These are phyloP conservation scores for Myrmecophaga tridactyla DNA, from an alignment of 2,113 vertebrate genomes.

Conservation along the genomic window DNA sequence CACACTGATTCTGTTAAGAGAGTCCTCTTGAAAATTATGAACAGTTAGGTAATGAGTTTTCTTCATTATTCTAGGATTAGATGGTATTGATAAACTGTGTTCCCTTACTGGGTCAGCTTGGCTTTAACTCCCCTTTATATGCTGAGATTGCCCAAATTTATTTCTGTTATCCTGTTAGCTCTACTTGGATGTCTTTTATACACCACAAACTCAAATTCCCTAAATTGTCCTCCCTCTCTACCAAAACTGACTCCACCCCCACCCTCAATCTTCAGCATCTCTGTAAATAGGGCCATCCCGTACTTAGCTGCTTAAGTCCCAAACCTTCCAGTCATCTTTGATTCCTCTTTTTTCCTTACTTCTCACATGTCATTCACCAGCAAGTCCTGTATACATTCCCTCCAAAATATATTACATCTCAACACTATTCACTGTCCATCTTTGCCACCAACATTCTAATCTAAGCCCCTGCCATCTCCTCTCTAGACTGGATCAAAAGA, in stretches of 20 bases:
- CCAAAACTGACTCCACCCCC: not conserved
- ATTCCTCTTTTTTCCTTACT: not conserved
- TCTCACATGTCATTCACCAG: not conserved
- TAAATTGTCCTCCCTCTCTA: not conserved
- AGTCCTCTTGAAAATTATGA: not conserved
- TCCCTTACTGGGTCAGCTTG: not conserved
- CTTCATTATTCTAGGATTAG: not conserved
- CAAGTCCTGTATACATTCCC: not conserved
- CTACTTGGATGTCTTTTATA: not conserved
- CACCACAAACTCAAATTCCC: not conserved
- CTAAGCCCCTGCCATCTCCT: not conserved
- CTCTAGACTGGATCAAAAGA: not conserved
- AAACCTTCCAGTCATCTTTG: not conserved
- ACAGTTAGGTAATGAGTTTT: not conserved
- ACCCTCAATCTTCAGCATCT: not conserved
- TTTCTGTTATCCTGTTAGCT: not conserved
- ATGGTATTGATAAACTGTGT: not conserved
- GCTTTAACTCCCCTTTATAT: accelerated
- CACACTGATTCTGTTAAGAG: not conserved
- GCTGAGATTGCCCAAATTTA: not conserved
- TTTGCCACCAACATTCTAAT: not conserved
- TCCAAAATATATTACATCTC: not conserved
- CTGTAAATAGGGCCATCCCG: not conserved
- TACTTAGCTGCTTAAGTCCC: not conserved
- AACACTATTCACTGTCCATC: not conserved